A percentile compares a stretch with the other conserved stretches of the same genome.
These are phyloP conservation scores for Gymnocheta viridis DNA, from an alignment of 2,888 invertebrate species.

Conservation along the genomic window DNA sequence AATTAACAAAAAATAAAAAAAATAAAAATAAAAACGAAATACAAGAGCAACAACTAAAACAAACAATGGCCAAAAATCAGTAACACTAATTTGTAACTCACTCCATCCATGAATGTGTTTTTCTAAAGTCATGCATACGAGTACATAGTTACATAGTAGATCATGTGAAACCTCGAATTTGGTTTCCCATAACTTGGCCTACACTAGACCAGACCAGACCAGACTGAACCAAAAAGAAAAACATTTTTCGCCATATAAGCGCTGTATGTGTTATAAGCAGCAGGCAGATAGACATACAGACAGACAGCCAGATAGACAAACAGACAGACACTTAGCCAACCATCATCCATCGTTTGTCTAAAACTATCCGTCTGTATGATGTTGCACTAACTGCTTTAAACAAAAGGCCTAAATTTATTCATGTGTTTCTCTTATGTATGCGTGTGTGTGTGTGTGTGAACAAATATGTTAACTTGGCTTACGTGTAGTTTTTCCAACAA, in stretches of 20 bases:
- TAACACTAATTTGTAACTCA: constrained; percentile 38
- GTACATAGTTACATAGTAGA: constrained; percentile 40
- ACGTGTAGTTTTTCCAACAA: constrained; percentile 48
- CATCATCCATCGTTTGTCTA: constrained; percentile 6
- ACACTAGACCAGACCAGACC: constrained; percentile 8
- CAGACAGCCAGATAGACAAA: background rate
- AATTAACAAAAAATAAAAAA: background rate
- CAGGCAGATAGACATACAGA: background rate
- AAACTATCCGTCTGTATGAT: constrained; percentile 10
- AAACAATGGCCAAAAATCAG: constrained; percentile 30
- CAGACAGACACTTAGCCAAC: background rate
- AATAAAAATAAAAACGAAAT: background rate
- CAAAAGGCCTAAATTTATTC: constrained; percentile 47
- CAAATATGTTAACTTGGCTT: constrained; percentile 38
- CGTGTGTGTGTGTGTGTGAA: background rate
- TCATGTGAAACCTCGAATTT: constrained; percentile 64
- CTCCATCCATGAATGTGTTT: constrained; percentile 33
- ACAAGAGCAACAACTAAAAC: constrained; percentile 1
- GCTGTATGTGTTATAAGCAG: constrained; percentile 24
- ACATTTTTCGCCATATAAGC: constrained; percentile 21
- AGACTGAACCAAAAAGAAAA: constrained; percentile 1
- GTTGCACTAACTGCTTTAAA: constrained; percentile 28
- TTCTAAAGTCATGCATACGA: constrained; percentile 4
- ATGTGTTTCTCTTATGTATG: background rate
- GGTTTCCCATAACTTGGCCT: constrained; percentile 63